Evolutionary conservation across 2,113 vertebrate genomes (phyloP).

Genomic region (Thamnaconus septentrionalis): DNA sequence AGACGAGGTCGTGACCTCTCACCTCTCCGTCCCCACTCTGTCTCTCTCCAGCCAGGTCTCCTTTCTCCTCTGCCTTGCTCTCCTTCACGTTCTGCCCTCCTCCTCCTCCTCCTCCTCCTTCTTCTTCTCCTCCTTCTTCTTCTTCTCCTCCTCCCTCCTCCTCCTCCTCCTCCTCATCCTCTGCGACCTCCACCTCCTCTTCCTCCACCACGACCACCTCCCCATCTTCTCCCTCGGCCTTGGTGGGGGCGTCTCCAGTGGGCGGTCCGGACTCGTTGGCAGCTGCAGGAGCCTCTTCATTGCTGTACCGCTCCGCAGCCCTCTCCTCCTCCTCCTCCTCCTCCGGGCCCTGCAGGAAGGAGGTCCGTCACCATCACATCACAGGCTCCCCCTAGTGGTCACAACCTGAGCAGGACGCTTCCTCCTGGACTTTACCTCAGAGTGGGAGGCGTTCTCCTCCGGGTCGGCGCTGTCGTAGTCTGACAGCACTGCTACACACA

Average conservation of each 20-base stretch:
- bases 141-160: conserved; percentile 21
- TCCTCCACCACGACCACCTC: conserved; percentile 45
- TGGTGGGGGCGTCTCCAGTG: conserved; percentile 67
- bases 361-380: too few relatives aligned
- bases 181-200: conserved; percentile 22
- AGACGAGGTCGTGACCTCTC: conserved; percentile 13
- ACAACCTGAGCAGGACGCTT: too few relatives aligned
- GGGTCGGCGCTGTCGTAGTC: conserved; percentile 93
- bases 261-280: conserved; percentile 76
- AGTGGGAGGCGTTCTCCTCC: conserved; percentile 83
- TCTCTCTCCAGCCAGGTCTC: conserved; percentile 86
- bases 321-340: conserved; percentile 78
- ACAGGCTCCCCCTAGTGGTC: too few relatives aligned
- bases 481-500: conserved; percentile 85
- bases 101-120: conserved; percentile 44
- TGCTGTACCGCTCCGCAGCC: conserved; percentile 83
- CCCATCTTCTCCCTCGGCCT: conserved; percentile 54
- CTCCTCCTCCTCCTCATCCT: conserved; percentile 43
- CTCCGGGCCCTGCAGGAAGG: not conserved
- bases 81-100: conserved; percentile 57
- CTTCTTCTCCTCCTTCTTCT: conserved; percentile 45
- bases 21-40: conserved; percentile 98
- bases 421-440: conserved; percentile 78
- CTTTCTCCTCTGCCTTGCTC: conserved; percentile 82
- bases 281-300: conserved; percentile 83